A percentile compares a stretch with the other conserved stretches of the same genome.
These are phyloP conservation scores for Neolamprologus longior DNA, from an alignment of 2,113 vertebrate genomes.

Conservation along the genomic window DNA sequence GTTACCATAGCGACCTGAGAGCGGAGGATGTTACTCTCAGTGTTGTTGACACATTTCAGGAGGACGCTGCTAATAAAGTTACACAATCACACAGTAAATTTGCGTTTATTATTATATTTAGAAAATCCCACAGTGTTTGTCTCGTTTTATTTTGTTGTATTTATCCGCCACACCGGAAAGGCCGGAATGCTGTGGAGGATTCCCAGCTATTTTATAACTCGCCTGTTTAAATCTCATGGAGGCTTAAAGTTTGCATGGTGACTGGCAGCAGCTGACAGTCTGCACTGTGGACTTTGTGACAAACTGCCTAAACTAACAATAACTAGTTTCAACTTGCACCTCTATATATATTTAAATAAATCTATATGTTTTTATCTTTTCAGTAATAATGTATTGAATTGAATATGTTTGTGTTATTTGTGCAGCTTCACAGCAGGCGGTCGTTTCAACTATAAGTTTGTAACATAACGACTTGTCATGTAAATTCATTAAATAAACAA, in stretches of 20 bases:
- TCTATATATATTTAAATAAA: background rate
- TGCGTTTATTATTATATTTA: background rate
- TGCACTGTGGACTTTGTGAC: background rate
- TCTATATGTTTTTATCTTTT: background rate
- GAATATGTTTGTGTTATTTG: background rate
- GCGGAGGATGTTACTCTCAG: fast-evolving
- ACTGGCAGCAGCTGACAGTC: background rate
- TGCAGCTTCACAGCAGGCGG: background rate
- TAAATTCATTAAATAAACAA: background rate
- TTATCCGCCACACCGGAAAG: background rate
- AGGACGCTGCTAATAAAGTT: background rate
- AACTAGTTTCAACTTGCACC: background rate
- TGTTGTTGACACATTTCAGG: background rate
- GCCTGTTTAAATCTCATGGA: background rate
- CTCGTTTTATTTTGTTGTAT: background rate
- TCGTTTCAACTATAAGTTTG: background rate
- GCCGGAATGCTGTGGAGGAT: background rate
- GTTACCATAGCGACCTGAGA: background rate
- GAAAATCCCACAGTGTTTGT: background rate
- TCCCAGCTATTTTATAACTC: background rate
- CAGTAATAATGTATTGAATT: background rate
- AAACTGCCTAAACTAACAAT: background rate
- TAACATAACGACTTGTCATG: background rate
- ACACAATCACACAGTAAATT: background rate
- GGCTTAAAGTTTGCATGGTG: background rate